These are phyloP conservation scores for Enteromius fasciolatus DNA, from an alignment of 2,797 vertebrate genomes.

Conservation along the genomic window DNA sequence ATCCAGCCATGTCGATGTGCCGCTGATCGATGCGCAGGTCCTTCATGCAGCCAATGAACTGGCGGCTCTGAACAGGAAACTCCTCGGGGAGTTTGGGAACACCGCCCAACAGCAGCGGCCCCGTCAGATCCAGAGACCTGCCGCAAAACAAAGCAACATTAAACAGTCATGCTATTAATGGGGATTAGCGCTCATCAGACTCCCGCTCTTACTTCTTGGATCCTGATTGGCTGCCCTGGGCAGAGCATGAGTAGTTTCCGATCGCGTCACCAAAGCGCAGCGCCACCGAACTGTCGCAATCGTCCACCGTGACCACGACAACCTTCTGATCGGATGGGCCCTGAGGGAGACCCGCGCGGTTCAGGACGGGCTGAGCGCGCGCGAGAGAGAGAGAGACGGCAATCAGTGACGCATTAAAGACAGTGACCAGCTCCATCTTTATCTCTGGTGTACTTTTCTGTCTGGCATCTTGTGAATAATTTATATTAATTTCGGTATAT, in stretches of 20 bases:
- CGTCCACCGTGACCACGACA: slow-evolving; percentile 88
- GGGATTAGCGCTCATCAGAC: background rate
- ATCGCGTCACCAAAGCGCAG: slow-evolving; percentile 85
- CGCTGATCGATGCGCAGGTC: slow-evolving; percentile 88
- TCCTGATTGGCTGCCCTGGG: slow-evolving; percentile 90
- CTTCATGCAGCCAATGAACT: slow-evolving; percentile 94
- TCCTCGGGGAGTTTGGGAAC: slow-evolving; percentile 91
- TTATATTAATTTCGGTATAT: background rate
- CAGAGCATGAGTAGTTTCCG: slow-evolving; percentile 91
- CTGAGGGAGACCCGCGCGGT: slow-evolving; percentile 86
- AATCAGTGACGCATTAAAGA: background rate
- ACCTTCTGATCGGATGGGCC: slow-evolving; percentile 95
- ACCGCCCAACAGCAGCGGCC: slow-evolving; percentile 90
- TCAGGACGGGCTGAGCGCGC: slow-evolving; percentile 82
- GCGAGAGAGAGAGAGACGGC: slow-evolving; percentile 22
- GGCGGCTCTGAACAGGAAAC: slow-evolving; percentile 86
- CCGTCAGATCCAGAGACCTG: slow-evolving; percentile 93
- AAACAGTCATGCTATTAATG: background rate
- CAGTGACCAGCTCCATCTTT: background rate
- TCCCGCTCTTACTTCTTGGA: slow-evolving; percentile 88
- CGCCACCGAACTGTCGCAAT: slow-evolving; percentile 88
- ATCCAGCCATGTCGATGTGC: slow-evolving; percentile 88
- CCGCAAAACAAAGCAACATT: background rate
- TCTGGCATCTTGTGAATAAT: background rate
- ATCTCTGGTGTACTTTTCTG: background rate